These are phyloP conservation scores for Tamandua tetradactyla DNA, from an alignment of 2,797 vertebrate genomes.

Conservation along the genomic window DNA sequence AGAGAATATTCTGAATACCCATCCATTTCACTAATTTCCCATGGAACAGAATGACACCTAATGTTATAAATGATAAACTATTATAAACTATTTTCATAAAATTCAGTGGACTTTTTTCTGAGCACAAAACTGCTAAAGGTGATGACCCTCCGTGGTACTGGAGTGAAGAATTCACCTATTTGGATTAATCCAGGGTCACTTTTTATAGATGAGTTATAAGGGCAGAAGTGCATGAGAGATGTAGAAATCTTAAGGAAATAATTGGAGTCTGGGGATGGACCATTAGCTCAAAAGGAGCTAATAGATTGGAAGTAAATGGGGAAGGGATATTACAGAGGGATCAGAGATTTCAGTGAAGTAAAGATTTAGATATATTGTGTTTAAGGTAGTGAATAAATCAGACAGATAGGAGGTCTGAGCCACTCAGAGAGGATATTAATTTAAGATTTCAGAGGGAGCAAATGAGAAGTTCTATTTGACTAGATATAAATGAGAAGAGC, in stretches of 20 bases:
- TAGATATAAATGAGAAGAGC: not conserved
- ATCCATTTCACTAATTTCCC: slow-evolving; percentile 54
- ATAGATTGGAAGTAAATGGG: not conserved
- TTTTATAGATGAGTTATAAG: not conserved
- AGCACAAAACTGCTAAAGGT: slow-evolving; percentile 5
- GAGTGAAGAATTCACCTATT: not conserved
- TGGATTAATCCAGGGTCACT: not conserved
- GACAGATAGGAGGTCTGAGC: not conserved
- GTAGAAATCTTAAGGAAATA: not conserved
- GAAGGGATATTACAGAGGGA: not conserved
- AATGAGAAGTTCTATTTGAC: slow-evolving; percentile 16
- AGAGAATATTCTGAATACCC: slow-evolving; percentile 11
- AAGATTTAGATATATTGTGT: not conserved
- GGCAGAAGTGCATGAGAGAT: not conserved
- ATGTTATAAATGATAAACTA: not conserved
- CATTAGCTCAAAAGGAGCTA: not conserved
- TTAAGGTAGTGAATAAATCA: not conserved
- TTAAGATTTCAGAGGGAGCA: slow-evolving; percentile 10
- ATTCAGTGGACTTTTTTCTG: slow-evolving; percentile 42
- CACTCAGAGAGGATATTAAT: not conserved
- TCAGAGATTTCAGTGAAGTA: not conserved
- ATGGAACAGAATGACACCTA: not conserved
- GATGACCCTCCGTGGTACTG: not conserved
- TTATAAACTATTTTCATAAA: slow-evolving; percentile 50
- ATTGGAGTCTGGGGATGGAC: not conserved